phyloP scores from a whole-genome alignment of 2,113 vertebrate species.

The Platichthys stellatus region DNA sequence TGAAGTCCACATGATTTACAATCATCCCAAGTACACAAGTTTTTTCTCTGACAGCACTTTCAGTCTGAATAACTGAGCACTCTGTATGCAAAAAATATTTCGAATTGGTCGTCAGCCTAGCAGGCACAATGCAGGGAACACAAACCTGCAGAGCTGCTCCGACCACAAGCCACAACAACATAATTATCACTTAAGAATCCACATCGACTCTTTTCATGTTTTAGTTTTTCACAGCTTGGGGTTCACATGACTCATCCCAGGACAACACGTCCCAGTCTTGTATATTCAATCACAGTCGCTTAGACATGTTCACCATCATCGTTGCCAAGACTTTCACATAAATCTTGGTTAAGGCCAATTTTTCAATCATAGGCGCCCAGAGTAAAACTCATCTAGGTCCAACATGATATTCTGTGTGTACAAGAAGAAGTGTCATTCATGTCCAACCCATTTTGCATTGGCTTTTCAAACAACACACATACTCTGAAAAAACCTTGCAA shows the following conservation, averaged over 20 bases:
- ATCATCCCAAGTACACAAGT: constrained; percentile 12
- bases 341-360: constrained; percentile 30
- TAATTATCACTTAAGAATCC: constrained; percentile 13
- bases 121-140: constrained; percentile 14
- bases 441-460: constrained; percentile 14
- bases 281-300: constrained; percentile 38
- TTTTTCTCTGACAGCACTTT: constrained; percentile 12
- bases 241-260: constrained; percentile 26
- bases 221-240: constrained; percentile 18
- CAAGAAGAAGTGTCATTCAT: constrained; percentile 13
- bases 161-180: constrained; percentile 19
- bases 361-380: constrained; percentile 14
- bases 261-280: constrained; percentile 1
- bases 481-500: constrained; percentile 24
- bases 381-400: constrained; percentile 30
- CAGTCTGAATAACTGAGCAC: constrained; percentile 10
- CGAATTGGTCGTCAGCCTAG: constrained; percentile 23
- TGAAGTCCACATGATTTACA: constrained; percentile 41
- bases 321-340: constrained; percentile 24
- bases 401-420: constrained; percentile 28
- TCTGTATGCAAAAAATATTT: constrained; percentile 8
- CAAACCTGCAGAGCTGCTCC: constrained; percentile 23
- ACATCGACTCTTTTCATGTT: constrained; percentile 4
- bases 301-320: constrained; percentile 31
- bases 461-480: constrained; percentile 29